phyloP scores from a whole-genome alignment of 2,797 vertebrate species.

The Ctenopoma multispine region DNA sequence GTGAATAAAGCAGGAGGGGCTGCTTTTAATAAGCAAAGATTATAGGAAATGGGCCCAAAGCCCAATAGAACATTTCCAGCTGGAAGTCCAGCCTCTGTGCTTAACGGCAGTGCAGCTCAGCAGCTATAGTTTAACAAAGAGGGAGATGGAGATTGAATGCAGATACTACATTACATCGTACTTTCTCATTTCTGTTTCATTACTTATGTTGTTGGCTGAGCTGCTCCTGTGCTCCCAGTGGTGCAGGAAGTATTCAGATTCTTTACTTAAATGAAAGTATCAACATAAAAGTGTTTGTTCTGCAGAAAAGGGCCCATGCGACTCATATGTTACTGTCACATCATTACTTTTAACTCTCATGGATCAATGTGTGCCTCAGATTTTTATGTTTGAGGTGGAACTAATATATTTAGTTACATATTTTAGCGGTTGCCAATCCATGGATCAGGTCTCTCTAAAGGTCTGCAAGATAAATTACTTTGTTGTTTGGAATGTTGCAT shows the following conservation, averaged over 20 bases:
- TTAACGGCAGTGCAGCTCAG: slow-evolving; percentile 62
- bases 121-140: slow-evolving; percentile 69
- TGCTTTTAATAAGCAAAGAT: slow-evolving; percentile 83
- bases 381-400: background rate
- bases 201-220: slow-evolving; percentile 55
- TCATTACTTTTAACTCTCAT: background rate
- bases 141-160: slow-evolving; percentile 72
- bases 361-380: background rate
- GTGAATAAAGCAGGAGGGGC: slow-evolving; percentile 78
- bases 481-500: too few relatives aligned
- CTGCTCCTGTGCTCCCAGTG: slow-evolving; percentile 52
- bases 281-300: background rate
- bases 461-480: background rate
- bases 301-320: background rate
- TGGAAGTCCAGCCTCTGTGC: slow-evolving; percentile 75
- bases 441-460: background rate
- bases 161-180: slow-evolving; percentile 73
- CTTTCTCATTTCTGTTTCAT: slow-evolving; percentile 72
- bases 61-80: slow-evolving; percentile 85
- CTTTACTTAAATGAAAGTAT: slow-evolving; percentile 1
- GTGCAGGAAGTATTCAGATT: slow-evolving; percentile 17
- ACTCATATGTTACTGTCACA: background rate
- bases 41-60: slow-evolving; percentile 82
- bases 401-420: background rate
- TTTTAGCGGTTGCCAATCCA: background rate